A percentile compares a stretch with the other conserved stretches of the same genome.
Conservation (phyloP, 2,888 invertebrate genomes). For the Sericinus montela region DNA sequence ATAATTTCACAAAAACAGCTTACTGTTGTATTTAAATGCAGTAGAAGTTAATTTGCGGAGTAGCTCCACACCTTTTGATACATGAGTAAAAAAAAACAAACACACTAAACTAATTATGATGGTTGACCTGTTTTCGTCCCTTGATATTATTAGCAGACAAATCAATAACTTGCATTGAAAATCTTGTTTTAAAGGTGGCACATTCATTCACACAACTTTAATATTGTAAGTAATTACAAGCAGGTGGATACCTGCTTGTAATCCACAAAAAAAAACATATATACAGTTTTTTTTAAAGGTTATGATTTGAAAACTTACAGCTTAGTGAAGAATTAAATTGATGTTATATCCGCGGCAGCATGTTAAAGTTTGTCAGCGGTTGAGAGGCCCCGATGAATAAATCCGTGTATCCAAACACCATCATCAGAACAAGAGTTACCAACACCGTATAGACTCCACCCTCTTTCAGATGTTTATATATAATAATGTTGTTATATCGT, state of each 20-base stretch:
- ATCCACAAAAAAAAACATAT: no score
- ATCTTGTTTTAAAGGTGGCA: background rate
- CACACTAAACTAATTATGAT: no score
- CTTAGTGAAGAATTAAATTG: background rate
- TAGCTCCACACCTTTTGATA: no score
- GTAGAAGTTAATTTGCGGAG: no score
- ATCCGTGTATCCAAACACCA: background rate
- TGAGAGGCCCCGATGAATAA: background rate
- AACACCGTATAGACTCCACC: slow-evolving; percentile 13
- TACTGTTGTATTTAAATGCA: no score
- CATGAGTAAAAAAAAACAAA: no score
- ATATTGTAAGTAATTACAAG: no score
- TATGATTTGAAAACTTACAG: slow-evolving; percentile 2
- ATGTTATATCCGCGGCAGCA: background rate
- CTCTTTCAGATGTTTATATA: background rate
- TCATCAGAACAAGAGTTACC: background rate
- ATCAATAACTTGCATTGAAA: slow-evolving; percentile 7
- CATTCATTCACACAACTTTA: no score
- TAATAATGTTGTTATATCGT: background rate
- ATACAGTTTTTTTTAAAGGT: background rate
- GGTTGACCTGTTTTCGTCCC: slow-evolving; percentile 8
- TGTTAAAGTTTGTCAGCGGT: background rate
- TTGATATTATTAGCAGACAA: background rate
- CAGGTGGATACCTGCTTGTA: no score
- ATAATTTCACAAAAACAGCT: no score